A percentile compares a stretch with the other conserved stretches of the same genome.
Evolutionary conservation across 2,888 invertebrate genomes (phyloP).

Genomic region (Disparrhopalites patrizii): DNA sequence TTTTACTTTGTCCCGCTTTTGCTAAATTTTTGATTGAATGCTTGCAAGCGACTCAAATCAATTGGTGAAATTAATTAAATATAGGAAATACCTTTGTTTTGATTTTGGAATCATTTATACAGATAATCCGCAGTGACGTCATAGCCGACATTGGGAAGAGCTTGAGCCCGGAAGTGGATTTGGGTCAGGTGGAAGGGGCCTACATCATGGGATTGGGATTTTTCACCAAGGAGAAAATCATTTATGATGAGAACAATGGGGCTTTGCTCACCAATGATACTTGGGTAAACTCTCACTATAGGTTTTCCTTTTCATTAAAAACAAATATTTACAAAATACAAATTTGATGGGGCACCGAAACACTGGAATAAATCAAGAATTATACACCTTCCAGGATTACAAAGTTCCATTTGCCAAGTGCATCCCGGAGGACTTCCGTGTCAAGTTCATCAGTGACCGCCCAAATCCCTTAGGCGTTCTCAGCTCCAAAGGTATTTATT

Average conservation of each 20-base stretch:
- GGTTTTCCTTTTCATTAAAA: neutral
- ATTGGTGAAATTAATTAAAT: neutral
- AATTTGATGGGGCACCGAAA: too few species aligned
- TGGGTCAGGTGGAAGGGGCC: constrained; percentile 54
- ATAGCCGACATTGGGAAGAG: constrained; percentile 49
- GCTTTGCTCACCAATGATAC: constrained; percentile 68
- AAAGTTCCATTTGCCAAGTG: constrained; percentile 43
- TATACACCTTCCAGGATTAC: constrained; percentile 36
- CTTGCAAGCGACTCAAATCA: neutral
- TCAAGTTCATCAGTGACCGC: constrained; percentile 64
- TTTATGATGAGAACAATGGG: constrained; percentile 58
- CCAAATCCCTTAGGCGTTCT: constrained; percentile 66
- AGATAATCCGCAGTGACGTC: constrained; percentile 47
- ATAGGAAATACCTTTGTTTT: too few species aligned
- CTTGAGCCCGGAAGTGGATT: constrained; percentile 50
- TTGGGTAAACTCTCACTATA: constrained; percentile 66
- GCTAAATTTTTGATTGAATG: too few species aligned
- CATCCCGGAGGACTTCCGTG: constrained; percentile 49
- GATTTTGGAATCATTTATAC: too few species aligned
- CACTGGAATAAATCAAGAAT: neutral
- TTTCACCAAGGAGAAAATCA: constrained; percentile 51
- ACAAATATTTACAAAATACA: neutral
- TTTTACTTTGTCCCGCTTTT: too few species aligned
- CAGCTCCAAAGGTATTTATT: constrained; percentile 60
- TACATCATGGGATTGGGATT: constrained; percentile 54